phyloP scores from a whole-genome alignment of 64 coral and sea anemone genomes.

The Hydrozoanthus tunicans region DNA sequence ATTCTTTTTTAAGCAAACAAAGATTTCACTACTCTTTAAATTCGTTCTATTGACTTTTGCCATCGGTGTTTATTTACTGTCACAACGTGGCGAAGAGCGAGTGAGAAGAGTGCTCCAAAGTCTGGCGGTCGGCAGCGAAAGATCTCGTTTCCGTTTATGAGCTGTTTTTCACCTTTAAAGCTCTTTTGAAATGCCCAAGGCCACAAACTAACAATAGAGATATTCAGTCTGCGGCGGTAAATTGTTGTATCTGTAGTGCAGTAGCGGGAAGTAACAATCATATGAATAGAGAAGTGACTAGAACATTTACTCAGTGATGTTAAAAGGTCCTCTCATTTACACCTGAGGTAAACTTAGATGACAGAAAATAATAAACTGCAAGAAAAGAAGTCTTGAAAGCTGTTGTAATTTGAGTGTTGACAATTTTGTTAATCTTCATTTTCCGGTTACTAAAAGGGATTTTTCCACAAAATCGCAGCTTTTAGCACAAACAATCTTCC shows the following conservation, averaged over 20 bases:
- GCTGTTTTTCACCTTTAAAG: slow-evolving; percentile 2
- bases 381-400: background rate
- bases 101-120: background rate
- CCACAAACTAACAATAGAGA: background rate
- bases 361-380: slow-evolving; percentile 9
- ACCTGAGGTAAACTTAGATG: background rate
- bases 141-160: slow-evolving; percentile 4
- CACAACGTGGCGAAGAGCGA: background rate
- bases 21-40: slow-evolving; percentile 2
- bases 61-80: slow-evolving; percentile 1
- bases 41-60: background rate
- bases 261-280: background rate
- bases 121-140: background rate
- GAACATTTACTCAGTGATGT: background rate
- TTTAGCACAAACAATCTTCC: too few species aligned
- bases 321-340: background rate
- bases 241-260: background rate
- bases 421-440: slow-evolving; percentile 16
- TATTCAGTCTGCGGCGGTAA: slow-evolving; percentile 4
- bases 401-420: background rate
- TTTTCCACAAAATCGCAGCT: too few species aligned
- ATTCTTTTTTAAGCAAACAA: background rate
- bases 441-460: background rate
- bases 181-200: background rate
- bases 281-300: background rate